These are phyloP conservation scores for Dermatemys mawii DNA, from an alignment of 2,113 vertebrate genomes.

Conservation along the genomic window DNA sequence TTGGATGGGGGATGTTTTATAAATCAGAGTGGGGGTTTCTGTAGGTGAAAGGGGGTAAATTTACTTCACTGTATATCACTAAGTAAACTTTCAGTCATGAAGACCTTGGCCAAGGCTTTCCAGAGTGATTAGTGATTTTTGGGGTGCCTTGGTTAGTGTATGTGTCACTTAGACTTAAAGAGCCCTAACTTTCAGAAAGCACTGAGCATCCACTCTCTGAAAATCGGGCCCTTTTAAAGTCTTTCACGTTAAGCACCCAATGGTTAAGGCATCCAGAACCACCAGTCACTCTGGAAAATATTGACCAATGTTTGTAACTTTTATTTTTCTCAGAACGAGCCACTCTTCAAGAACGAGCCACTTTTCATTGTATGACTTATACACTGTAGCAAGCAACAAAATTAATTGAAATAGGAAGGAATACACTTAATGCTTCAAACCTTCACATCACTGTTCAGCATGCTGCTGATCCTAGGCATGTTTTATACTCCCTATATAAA, in stretches of 20 bases:
- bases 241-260: background rate
- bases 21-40: background rate
- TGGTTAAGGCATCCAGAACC: background rate
- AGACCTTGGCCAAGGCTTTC: background rate
- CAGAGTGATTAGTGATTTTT: background rate
- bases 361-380: background rate
- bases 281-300: background rate
- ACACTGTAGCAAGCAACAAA: background rate
- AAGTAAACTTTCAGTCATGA: background rate
- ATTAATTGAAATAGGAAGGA: background rate
- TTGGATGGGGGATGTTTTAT: background rate
- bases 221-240: background rate
- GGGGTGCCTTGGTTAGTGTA: background rate
- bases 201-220: background rate
- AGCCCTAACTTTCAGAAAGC: background rate
- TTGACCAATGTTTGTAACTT: background rate
- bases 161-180: background rate
- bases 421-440: background rate
- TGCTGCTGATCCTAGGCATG: background rate
- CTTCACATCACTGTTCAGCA: background rate
- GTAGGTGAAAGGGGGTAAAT: background rate
- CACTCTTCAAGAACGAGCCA: background rate
- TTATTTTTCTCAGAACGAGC: background rate
- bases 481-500: background rate
- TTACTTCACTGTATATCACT: background rate